These are phyloP conservation scores for Hystrix cristata DNA, from an alignment of 2,113 vertebrate genomes.

Conservation along the genomic window DNA sequence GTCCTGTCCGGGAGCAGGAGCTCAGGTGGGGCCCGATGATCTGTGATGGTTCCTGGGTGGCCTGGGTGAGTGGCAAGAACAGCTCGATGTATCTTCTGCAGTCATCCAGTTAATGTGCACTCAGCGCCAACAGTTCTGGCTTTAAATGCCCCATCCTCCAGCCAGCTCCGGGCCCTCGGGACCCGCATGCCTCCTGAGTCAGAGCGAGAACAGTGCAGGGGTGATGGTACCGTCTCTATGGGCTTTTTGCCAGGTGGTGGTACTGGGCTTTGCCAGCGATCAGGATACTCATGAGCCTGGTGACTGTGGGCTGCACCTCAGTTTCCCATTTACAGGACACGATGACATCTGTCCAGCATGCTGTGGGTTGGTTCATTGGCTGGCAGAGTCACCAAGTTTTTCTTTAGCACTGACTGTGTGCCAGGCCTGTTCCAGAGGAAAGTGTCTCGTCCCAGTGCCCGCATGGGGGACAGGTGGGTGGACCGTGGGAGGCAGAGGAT, in stretches of 20 bases:
- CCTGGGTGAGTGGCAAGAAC: background rate
- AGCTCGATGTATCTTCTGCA: background rate
- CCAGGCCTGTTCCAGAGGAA: too few relatives aligned
- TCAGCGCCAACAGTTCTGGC: background rate
- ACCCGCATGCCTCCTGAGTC: background rate
- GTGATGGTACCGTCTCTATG: background rate
- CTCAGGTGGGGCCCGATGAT: background rate
- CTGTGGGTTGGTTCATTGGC: background rate
- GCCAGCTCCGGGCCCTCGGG: background rate
- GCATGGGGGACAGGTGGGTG: rapidly evolving
- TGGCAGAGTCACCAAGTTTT: rapidly evolving
- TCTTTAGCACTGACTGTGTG: rapidly evolving
- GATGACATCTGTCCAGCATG: rapidly evolving
- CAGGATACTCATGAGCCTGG: background rate
- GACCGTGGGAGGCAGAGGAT: too few relatives aligned
- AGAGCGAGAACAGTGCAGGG: background rate
- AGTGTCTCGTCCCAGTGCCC: rapidly evolving
- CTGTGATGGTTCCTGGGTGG: background rate
- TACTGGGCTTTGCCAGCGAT: background rate
- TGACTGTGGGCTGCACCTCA: background rate
- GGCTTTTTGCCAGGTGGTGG: background rate
- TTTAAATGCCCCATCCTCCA: background rate
- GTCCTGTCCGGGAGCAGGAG: background rate
- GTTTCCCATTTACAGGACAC: background rate
- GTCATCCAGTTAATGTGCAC: background rate